These are phyloP conservation scores for Panthera uncia DNA, from an alignment of 2,113 vertebrate genomes.

Conservation along the genomic window DNA sequence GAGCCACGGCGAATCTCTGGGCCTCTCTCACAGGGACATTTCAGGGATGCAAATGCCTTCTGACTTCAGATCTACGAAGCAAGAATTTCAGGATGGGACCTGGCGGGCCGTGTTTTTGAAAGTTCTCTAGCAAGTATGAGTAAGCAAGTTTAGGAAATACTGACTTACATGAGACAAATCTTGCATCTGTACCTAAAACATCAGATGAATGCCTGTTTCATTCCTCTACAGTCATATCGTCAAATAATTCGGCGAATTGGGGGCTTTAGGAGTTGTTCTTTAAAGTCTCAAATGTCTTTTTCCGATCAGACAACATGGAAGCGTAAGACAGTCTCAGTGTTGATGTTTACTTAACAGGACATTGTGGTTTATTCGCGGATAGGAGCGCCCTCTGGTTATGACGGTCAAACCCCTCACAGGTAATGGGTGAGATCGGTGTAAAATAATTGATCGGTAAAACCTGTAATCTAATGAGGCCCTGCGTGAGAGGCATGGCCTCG, in stretches of 20 bases:
- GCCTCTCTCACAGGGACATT: neutral
- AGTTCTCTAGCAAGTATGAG: neutral
- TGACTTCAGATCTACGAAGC: neutral
- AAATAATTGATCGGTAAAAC: neutral
- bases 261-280: neutral
- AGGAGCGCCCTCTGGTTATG: neutral
- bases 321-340: neutral
- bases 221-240: neutral
- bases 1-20: neutral
- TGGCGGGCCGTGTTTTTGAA: neutral
- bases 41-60: neutral
- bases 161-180: neutral
- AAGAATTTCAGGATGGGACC: neutral
- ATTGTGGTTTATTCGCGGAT: neutral
- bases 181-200: neutral
- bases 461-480: neutral
- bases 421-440: neutral
- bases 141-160: neutral
- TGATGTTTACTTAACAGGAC: neutral
- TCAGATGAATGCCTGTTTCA: neutral
- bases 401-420: neutral
- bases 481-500: neutral
- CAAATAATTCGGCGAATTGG: neutral
- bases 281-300: neutral
- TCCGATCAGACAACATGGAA: neutral